phyloP scores from a whole-genome alignment of 2,888 invertebrate genomes.

The Selenia dentaria region DNA sequence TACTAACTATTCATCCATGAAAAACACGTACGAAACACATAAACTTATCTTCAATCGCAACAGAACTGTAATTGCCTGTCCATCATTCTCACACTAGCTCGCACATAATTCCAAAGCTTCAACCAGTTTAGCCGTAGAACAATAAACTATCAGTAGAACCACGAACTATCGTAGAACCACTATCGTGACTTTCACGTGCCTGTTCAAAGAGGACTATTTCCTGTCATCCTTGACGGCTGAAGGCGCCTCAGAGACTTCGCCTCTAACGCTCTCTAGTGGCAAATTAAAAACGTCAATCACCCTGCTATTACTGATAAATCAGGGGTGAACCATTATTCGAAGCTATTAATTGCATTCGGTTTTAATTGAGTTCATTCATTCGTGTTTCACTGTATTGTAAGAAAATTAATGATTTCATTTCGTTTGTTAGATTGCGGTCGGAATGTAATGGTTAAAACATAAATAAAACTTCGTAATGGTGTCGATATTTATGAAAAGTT shows the following conservation, averaged over 20 bases:
- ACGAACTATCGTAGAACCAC: constrained; percentile 22
- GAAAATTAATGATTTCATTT: constrained; percentile 59
- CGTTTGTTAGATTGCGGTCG: constrained; percentile 47
- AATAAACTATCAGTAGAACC: constrained; percentile 4
- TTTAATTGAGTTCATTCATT: constrained; percentile 71
- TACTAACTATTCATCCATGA: not conserved
- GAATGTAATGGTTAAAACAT: constrained; percentile 38
- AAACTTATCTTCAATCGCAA: constrained; percentile 10
- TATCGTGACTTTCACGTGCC: constrained; percentile 38
- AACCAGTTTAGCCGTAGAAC: constrained; percentile 6
- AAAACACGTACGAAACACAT: not conserved
- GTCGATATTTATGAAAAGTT: too few species aligned
- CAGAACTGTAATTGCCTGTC: constrained; percentile 14
- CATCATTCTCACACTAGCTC: constrained; percentile 25
- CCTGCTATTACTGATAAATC: constrained; percentile 73
- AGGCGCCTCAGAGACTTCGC: constrained; percentile 46
- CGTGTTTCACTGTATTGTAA: constrained; percentile 59
- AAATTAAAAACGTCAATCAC: constrained; percentile 81
- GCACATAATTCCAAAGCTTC: constrained; percentile 25
- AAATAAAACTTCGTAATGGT: constrained; percentile 33
- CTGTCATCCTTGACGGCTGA: constrained; percentile 50
- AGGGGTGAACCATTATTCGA: constrained; percentile 63
- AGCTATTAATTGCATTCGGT: constrained; percentile 73
- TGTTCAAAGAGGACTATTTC: constrained; percentile 43
- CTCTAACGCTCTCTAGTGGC: constrained; percentile 45